Percentiles rank a stretch among this genome's conserved stretches.
Conservation (phyloP, 2,113 vertebrate species). For the Verasper variegatus region DNA sequence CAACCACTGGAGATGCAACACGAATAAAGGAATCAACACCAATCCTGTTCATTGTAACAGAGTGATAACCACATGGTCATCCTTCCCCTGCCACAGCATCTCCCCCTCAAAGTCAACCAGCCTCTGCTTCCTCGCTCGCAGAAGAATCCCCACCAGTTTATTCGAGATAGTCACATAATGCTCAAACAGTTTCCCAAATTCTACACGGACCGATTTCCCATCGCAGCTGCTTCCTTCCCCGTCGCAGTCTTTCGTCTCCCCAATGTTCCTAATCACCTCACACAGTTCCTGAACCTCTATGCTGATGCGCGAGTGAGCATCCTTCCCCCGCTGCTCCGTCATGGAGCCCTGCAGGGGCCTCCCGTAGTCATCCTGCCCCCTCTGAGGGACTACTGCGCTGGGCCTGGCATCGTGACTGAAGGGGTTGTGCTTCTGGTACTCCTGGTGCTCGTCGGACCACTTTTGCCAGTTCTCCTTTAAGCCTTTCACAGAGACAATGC, state of each 20-base stretch:
- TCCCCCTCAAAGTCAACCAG: conserved; percentile 90
- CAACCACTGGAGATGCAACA: background rate
- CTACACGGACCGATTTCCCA: conserved; percentile 69
- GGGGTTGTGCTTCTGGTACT: conserved; percentile 89
- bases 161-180: conserved; percentile 91
- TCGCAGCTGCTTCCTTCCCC: conserved; percentile 56
- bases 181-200: conserved; percentile 88
- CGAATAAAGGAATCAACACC: conserved; percentile 10
- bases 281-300: conserved; percentile 88
- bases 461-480: conserved; percentile 89
- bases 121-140: conserved; percentile 88
- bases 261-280: conserved; percentile 82
- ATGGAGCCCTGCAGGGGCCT: conserved; percentile 86
- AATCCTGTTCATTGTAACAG: conserved; percentile 76
- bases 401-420: conserved; percentile 81
- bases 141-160: conserved; percentile 90
- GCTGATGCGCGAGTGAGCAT: conserved; percentile 85
- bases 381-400: conserved; percentile 26
- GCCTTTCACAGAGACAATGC: conserved; percentile 78
- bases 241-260: conserved; percentile 52
- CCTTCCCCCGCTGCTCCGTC: conserved; percentile 88
- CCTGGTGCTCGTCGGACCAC: conserved; percentile 86
- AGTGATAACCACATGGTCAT: conserved; percentile 86
- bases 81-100: conserved; percentile 94
- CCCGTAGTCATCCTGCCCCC: conserved; percentile 82